Evolutionary conservation across 2,113 vertebrate species (phyloP).

Genomic region (Ellobius talpinus): DNA sequence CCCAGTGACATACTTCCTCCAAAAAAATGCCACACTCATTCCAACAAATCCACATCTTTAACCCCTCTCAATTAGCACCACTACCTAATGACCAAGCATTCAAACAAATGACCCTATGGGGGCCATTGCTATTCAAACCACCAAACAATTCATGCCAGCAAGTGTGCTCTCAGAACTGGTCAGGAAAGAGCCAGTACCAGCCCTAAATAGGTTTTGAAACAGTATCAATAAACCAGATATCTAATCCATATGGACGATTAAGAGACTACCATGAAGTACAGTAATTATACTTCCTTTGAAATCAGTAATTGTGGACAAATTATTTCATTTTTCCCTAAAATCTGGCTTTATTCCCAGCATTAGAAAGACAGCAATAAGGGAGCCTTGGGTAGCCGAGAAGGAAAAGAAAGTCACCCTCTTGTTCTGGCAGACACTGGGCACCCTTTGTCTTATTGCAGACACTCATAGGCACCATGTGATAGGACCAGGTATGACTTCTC

Average conservation of each 20-base stretch:
- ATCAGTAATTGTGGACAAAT: slow-evolving; percentile 70
- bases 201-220: slow-evolving; percentile 24
- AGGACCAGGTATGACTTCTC: not conserved
- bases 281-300: slow-evolving; percentile 65
- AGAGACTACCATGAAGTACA: not conserved
- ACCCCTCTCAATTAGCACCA: not conserved
- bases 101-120: not conserved
- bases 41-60: not conserved
- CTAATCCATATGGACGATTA: slow-evolving; percentile 67
- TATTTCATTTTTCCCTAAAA: slow-evolving; percentile 57
- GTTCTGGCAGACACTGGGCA: not conserved
- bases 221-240: slow-evolving; percentile 55
- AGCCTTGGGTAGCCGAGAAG: not conserved
- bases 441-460: not conserved
- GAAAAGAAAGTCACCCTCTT: slow-evolving; percentile 18
- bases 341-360: slow-evolving; percentile 57
- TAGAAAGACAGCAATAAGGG: slow-evolving; percentile 49
- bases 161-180: not conserved
- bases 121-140: not conserved
- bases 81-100: not conserved
- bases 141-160: not conserved
- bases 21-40: not conserved
- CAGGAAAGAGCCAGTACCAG: slow-evolving; percentile 31
- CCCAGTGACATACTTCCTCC: not conserved
- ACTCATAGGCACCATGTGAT: not conserved